Evolutionary conservation across 2,888 invertebrate genomes (phyloP).

Genomic region (Drosophila nigritarsus): DNA sequence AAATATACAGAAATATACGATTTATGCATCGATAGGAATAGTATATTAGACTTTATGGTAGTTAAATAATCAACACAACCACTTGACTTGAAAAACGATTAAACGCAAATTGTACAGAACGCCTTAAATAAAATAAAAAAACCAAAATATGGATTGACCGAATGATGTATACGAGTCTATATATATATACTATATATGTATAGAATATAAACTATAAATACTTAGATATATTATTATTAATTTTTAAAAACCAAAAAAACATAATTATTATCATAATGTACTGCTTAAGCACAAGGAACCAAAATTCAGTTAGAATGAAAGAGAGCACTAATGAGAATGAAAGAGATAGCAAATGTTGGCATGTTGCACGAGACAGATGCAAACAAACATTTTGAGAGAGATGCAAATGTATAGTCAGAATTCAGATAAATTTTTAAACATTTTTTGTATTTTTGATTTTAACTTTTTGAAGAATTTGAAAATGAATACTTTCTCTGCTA

Average conservation of each 20-base stretch:
- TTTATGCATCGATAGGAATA: slow-evolving; percentile 76
- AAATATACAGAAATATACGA: slow-evolving; percentile 70
- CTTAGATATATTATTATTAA: slow-evolving; percentile 72
- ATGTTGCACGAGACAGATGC: slow-evolving; percentile 17
- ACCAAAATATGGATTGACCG: slow-evolving; percentile 58
- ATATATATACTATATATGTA: slow-evolving; percentile 62
- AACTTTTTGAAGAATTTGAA: not conserved
- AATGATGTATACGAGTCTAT: slow-evolving; percentile 79
- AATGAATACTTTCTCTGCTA: not conserved
- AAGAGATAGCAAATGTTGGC: slow-evolving; percentile 21
- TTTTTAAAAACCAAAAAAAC: slow-evolving; percentile 55
- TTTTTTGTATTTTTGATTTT: slow-evolving; percentile 5
- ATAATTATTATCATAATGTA: slow-evolving; percentile 38
- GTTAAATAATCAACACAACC: slow-evolving; percentile 75
- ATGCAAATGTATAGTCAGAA: not conserved
- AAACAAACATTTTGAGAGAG: slow-evolving; percentile 4
- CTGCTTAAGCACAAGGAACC: slow-evolving; percentile 74
- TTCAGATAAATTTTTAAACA: not conserved
- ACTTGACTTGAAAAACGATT: slow-evolving; percentile 74
- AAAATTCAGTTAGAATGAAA: slow-evolving; percentile 49
- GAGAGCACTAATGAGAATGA: slow-evolving; percentile 21
- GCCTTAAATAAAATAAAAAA: slow-evolving; percentile 70
- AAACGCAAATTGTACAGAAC: slow-evolving; percentile 81
- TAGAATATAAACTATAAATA: slow-evolving; percentile 65
- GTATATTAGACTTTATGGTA: slow-evolving; percentile 71